Percentiles rank a stretch among this genome's conserved stretches.
These are phyloP conservation scores for Microdon myrmicae DNA, from an alignment of 2,888 invertebrate genomes.

Conservation along the genomic window DNA sequence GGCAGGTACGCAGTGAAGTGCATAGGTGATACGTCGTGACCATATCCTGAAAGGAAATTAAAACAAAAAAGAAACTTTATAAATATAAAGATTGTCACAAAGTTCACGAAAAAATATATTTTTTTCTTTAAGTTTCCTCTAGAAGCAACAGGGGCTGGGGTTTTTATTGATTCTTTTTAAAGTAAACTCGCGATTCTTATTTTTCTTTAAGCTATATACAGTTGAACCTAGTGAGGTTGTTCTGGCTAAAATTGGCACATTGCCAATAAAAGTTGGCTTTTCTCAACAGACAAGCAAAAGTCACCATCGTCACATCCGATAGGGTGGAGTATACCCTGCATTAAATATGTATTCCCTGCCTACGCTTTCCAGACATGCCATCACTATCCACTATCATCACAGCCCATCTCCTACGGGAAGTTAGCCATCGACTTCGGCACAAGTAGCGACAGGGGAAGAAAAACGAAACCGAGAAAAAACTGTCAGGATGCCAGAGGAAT, in stretches of 20 bases:
- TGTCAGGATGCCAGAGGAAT: slow-evolving; percentile 6
- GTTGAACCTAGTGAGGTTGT: no score
- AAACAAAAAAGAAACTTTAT: slow-evolving; percentile 41
- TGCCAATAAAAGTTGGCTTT: slow-evolving; percentile 38
- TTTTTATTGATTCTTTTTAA: no score
- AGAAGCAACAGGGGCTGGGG: no score
- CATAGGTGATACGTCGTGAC: slow-evolving; percentile 80
- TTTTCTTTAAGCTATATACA: no score
- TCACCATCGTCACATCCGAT: background rate
- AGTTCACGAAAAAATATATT: no score
- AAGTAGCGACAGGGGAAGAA: slow-evolving; percentile 14
- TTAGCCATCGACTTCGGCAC: slow-evolving; percentile 50
- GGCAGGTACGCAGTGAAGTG: slow-evolving; percentile 82
- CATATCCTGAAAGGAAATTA: slow-evolving; percentile 74
- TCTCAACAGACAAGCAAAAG: background rate
- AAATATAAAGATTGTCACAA: no score
- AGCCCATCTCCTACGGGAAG: slow-evolving; percentile 49
- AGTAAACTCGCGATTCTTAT: slow-evolving; percentile 6
- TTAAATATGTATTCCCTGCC: slow-evolving; percentile 50
- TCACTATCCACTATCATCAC: slow-evolving; percentile 44
- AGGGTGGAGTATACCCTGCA: slow-evolving; percentile 31
- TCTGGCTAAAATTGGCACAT: slow-evolving; percentile 39
- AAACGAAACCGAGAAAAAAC: slow-evolving; percentile 6
- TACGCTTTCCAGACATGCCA: slow-evolving; percentile 50
- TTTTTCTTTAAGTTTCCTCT: no score